Evolutionary conservation across 2,888 invertebrate species (phyloP), one percentile per base, ranked within the genome.

Genomic region (Therioaphis trifolii): DNA sequence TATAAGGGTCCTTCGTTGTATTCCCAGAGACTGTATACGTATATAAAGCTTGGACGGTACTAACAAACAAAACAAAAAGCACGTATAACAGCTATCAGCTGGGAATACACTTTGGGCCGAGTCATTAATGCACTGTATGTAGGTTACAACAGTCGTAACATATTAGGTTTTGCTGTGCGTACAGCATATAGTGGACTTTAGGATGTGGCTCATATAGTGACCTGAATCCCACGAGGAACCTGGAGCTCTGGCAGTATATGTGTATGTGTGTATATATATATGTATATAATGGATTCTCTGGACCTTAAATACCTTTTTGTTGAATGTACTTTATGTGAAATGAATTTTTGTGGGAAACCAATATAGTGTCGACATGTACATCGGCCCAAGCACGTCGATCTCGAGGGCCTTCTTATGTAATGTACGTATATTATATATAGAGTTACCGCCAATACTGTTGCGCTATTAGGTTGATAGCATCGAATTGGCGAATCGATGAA

Each of bases 31-130:
- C 58, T 21, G 21, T 58, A 58, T 58, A 58, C 29, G 29, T 63
- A 63, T 29, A 61, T 76, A 76, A 61, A 61, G 43, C 61, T 61
- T 27, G 61, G 43, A 76, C 46, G 76, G 27, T 43, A 61, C 46
- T 74, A 24, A 76, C 46, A n/a, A 61, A 61, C 61, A 61, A 46
- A 76, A 61, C 61, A 61, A 61, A 76, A 76, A 76, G 76, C 76
- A 76, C 76, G 76, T 76, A 76, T 76, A n/a, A 74, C 74, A 55
- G 55, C 46, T 49, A 74, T 52, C 40, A 15, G 76, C 76, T 27
- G 76, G 76, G 76, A 61, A 76, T 76, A 61, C 76, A 43, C 75
- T 75, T 24, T 58, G 24, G 40, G 24, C 43, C 24, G 24, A 61
- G 75, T 75, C 75, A 58, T 61, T 75, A 55, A 40, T 40, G 35